Conservation (phyloP, 2,113 vertebrate species). For the Oxygymnocypris stewartii region DNA sequence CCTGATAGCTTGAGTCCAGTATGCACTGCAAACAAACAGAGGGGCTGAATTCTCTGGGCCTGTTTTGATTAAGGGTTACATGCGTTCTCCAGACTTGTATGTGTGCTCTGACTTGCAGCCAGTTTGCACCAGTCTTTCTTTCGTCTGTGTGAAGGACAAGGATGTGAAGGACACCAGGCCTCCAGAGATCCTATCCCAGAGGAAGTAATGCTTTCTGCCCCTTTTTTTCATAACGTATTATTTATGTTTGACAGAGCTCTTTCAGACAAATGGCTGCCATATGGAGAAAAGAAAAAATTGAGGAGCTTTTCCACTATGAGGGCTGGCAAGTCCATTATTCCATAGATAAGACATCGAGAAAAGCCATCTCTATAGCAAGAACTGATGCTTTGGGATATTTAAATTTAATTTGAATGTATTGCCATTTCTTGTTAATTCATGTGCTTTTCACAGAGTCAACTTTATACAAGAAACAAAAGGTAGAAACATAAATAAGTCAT, state of each 20-base stretch:
- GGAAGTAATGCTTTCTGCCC: constrained; percentile 67
- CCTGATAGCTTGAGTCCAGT: constrained; percentile 39
- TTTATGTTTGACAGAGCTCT: constrained; percentile 81
- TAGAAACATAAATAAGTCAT: no score
- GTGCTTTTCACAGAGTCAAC: no score
- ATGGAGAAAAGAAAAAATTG: constrained; percentile 70
- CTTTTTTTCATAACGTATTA: constrained; percentile 79
- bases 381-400: background rate
- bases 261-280: constrained; percentile 82
- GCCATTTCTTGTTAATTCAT: no score
- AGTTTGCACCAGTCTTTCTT: constrained; percentile 48
- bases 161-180: constrained; percentile 74
- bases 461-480: no score
- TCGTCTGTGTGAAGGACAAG: constrained; percentile 37
- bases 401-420: no score
- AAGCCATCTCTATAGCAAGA: constrained; percentile 6
- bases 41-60: constrained; percentile 54
- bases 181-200: constrained; percentile 73
- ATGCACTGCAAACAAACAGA: constrained; percentile 54
- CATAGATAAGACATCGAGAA: constrained; percentile 39
- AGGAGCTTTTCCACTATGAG: constrained; percentile 43
- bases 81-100: constrained; percentile 56
- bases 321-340: constrained; percentile 12
- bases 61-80: no score
- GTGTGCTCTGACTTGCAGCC: constrained; percentile 44